Evolutionary conservation across 2,113 vertebrate genomes (phyloP).

Genomic region (Albula glossodonta): DNA sequence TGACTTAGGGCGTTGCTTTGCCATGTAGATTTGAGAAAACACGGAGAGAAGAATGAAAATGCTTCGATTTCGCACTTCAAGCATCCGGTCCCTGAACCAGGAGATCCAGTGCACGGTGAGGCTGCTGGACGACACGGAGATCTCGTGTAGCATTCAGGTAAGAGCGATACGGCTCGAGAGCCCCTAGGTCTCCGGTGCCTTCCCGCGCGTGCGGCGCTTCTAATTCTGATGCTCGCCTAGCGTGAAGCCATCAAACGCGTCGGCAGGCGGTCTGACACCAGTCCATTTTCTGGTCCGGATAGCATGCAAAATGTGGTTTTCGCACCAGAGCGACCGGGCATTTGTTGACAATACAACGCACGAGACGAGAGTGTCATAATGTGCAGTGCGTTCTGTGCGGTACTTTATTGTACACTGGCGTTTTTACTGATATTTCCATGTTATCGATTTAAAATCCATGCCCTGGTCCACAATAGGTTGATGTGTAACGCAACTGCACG

Average conservation of each 20-base stretch:
- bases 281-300: too few relatives aligned
- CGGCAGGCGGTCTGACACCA: too few relatives aligned
- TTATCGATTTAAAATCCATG: not conserved
- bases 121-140: conserved; percentile 89
- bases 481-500: too few relatives aligned
- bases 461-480: too few relatives aligned
- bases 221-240: conserved; percentile 16
- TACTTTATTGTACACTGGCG: too few relatives aligned
- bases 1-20: conserved; percentile 45
- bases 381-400: not conserved
- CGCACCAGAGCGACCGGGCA: not conserved
- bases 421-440: not conserved
- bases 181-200: not conserved
- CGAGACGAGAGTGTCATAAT: not conserved
- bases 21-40: conserved; percentile 63
- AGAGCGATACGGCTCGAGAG: not conserved
- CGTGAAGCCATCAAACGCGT: not conserved
- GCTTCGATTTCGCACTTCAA: conserved; percentile 93
- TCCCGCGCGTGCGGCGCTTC: not conserved
- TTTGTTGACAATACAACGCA: not conserved
- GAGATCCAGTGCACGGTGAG: conserved; percentile 89
- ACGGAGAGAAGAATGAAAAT: conserved; percentile 82
- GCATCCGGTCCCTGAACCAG: conserved; percentile 85
- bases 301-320: too few relatives aligned
- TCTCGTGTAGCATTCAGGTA: conserved; percentile 93